Percentiles rank a stretch among this genome's conserved stretches.
Conservation (phyloP, 2,797 vertebrate genomes). For the Manis javanica region DNA sequence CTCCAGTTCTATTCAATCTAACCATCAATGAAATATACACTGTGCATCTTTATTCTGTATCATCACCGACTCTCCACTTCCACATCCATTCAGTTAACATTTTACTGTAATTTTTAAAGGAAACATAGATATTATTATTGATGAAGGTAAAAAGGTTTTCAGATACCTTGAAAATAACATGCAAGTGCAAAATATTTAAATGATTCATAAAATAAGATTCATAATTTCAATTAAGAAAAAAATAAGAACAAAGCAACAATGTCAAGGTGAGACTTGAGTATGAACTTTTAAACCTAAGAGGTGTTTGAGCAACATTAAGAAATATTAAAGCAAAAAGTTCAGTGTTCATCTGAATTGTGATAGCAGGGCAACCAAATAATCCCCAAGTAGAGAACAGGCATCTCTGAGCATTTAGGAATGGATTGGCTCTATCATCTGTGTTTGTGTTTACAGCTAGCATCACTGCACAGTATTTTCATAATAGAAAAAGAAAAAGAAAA, state of each 20-base stretch:
- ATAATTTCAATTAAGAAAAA: neutral
- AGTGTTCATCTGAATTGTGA: neutral
- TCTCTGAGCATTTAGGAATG: neutral
- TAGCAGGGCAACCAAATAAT: neutral
- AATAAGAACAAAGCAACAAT: neutral
- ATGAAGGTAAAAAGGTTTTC: neutral
- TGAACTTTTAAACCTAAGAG: neutral
- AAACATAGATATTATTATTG: neutral
- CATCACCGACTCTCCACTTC: neutral
- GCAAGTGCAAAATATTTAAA: neutral
- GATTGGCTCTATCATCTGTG: neutral
- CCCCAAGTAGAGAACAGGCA: neutral
- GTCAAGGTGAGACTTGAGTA: neutral
- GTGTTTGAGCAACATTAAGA: neutral
- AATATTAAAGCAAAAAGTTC: neutral
- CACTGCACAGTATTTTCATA: neutral
- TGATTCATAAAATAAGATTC: neutral
- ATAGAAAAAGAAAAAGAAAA: neutral
- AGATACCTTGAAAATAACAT: neutral
- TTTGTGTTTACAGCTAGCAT: neutral
- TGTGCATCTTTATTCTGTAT: neutral
- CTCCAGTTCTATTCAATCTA: neutral
- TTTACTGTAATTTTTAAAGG: neutral
- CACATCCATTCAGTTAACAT: neutral
- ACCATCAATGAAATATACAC: slow-evolving; percentile 16